Evolutionary conservation across 2,797 vertebrate genomes (phyloP).

Genomic region (Rhynchonycteris naso): DNA sequence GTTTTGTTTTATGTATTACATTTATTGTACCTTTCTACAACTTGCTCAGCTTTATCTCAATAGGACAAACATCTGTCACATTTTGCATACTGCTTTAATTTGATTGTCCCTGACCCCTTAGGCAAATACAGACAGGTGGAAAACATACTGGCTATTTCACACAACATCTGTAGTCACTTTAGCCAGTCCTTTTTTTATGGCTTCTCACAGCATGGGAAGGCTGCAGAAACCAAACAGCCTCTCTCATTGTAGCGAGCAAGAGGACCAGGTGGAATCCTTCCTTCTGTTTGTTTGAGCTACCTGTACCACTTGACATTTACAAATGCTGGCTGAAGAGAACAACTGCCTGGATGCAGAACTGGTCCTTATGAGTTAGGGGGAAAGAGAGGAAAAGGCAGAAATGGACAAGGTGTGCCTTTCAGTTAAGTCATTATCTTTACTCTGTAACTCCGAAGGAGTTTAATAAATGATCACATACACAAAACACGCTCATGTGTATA

Average conservation of each 20-base stretch:
- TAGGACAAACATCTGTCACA: constrained; percentile 66
- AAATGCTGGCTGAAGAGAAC: constrained; percentile 62
- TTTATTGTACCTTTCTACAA: constrained; percentile 74
- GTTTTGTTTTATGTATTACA: constrained; percentile 78
- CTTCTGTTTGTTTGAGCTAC: constrained; percentile 37
- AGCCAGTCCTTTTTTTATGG: constrained; percentile 52
- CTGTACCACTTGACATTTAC: neutral
- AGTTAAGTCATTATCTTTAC: constrained; percentile 47
- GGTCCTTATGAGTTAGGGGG: neutral
- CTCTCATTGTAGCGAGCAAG: neutral
- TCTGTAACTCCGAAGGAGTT: constrained; percentile 58
- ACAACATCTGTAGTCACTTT: constrained; percentile 74
- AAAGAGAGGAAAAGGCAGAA: neutral
- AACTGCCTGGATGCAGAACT: neutral
- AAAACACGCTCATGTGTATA: neutral
- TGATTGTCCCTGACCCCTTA: constrained; percentile 58
- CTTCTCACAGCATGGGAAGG: constrained; percentile 50
- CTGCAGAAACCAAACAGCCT: constrained; percentile 54
- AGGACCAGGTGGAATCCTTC: constrained; percentile 57
- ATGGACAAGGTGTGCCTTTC: neutral
- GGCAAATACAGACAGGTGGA: constrained; percentile 67
- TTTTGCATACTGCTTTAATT: constrained; percentile 67
- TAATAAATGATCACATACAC: constrained; percentile 30
- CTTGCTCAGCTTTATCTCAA: constrained; percentile 67
- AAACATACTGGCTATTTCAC: constrained; percentile 72